Conservation (phyloP, 2,113 vertebrate species). For the Centropus bengalensis region DNA sequence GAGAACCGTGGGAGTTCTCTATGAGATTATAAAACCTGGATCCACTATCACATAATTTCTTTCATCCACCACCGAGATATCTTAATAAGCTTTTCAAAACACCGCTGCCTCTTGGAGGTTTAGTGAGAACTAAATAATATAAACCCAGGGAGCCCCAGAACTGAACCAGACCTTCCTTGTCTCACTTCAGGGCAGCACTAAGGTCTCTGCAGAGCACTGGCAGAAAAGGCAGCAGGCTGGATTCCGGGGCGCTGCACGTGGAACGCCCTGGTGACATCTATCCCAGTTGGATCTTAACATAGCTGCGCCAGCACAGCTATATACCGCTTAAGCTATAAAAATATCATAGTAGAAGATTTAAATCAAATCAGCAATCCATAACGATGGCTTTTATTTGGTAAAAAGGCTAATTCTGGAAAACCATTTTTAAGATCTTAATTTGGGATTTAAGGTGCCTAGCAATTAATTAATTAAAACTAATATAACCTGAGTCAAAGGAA, state of each 20-base stretch:
- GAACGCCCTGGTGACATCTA: background rate
- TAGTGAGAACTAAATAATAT: background rate
- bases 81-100: conserved; percentile 17
- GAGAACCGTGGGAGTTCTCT: conserved; percentile 31
- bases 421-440: background rate
- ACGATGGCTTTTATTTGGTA: background rate
- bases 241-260: background rate
- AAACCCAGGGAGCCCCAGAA: background rate
- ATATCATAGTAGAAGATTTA: background rate
- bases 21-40: conserved; percentile 14
- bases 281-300: background rate
- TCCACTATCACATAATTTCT: background rate
- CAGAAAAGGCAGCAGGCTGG: background rate
- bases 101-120: background rate
- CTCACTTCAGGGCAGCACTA: background rate
- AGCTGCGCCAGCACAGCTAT: background rate
- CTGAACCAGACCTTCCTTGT: background rate
- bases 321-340: background rate
- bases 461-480: background rate
- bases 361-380: background rate
- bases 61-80: background rate
- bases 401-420: conserved; percentile 10
- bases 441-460: background rate
- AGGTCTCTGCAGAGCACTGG: background rate
- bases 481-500: background rate